These are phyloP conservation scores for Sclerodermus sp. DNA, from an alignment of 2,888 invertebrate species.

Conservation along the genomic window DNA sequence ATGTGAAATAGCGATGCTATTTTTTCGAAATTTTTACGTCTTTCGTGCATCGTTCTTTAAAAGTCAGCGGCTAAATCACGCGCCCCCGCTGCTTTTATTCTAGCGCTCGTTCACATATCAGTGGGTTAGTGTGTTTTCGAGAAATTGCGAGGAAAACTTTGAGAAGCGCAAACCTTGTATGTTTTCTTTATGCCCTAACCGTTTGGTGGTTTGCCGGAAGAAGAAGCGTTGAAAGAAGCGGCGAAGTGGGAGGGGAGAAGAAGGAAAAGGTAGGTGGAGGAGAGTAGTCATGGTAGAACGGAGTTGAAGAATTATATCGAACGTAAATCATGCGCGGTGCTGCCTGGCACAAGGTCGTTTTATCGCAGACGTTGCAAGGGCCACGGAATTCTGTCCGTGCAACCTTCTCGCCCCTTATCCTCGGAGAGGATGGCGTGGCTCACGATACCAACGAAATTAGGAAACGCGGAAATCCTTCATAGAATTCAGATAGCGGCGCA, in stretches of 20 bases:
- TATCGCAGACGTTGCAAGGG: constrained; percentile 6
- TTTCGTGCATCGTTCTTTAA: background rate
- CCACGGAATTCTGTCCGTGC: too few relatives aligned
- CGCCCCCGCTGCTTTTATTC: too few relatives aligned
- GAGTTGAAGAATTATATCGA: constrained; percentile 23
- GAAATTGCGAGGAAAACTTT: constrained; percentile 13
- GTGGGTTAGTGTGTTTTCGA: constrained; percentile 19
- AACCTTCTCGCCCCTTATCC: too few relatives aligned
- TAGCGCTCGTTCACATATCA: constrained; percentile 5
- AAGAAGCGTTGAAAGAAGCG: constrained; percentile 1
- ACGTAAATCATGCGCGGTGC: constrained; percentile 21
- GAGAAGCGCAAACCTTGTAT: background rate
- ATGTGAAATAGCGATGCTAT: too few relatives aligned
- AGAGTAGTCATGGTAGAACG: constrained; percentile 6
- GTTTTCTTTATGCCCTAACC: constrained; percentile 1
- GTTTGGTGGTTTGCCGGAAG: background rate
- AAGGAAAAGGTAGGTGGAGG: background rate
- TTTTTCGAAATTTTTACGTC: too few relatives aligned
- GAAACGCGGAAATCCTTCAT: too few relatives aligned
- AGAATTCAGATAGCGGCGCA: too few relatives aligned
- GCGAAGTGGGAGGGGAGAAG: background rate
- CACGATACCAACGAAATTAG: too few relatives aligned
- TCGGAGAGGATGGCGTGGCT: too few relatives aligned
- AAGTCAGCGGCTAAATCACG: background rate
- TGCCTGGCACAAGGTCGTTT: constrained; percentile 7